Evolutionary conservation across 2,888 invertebrate species (phyloP), one percentile per base, ranked within the genome.

Genomic region (Tiliacea citrago): DNA sequence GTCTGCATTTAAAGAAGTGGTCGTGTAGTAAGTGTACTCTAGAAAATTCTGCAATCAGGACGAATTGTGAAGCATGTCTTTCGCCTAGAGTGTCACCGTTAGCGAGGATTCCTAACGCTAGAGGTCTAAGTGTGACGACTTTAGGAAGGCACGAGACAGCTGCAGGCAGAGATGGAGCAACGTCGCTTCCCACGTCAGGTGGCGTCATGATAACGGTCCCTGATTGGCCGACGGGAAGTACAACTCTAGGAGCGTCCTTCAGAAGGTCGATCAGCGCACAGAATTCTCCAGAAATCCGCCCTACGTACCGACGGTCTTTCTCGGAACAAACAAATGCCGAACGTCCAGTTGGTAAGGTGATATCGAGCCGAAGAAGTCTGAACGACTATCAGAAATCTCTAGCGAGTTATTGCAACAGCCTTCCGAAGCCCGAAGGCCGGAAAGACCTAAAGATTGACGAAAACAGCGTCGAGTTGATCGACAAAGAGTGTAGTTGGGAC

Each of bases 21-120:
- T 97, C 97, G 21, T 98, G 98, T 90, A 97, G 97, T 86, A 97
- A 98, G 88, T 98, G 98, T 91, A 98, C 98, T 0, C 93, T 98
- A 53, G 97, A 98, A 85, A 98, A 98, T 94, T 96, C 97, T 69
- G 97, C 97, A 0, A 97, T 97, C 47, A 96, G 97, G 79, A 97
- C 97, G 10, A 97, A 97, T 78, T 98, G 98, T 92, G 98, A 98
- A 88, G 98, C 98, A 0, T 98, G 98, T 88, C 97, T 98, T 86
- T 97, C 98, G 0, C 98, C 98, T 0, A 95, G 97, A 84, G 96
- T 96, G 10, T 93, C 93, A 7, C 94, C 93, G 0, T 75, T 96
- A 42, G 89, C 96, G 0, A 90, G 96, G 68, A 92, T 95, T 60
- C 93, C 96, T 2, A 96, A 95, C 61, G 91, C 96, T 0, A 90